phyloP scores from a whole-genome alignment of 2,113 vertebrate genomes.

The Procavia capensis region DNA sequence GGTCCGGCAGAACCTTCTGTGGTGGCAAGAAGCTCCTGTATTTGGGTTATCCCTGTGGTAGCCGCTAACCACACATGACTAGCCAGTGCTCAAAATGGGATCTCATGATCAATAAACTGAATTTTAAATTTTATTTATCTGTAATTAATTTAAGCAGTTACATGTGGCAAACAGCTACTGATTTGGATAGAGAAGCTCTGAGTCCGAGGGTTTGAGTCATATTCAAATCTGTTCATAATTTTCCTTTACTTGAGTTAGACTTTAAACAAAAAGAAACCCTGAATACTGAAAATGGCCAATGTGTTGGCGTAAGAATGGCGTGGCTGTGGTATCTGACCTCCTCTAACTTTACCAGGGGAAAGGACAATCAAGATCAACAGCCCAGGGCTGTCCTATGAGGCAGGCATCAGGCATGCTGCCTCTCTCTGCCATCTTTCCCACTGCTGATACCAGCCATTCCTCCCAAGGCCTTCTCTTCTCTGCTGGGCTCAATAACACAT shows the following conservation, averaged over 20 bases:
- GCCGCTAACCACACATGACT: neutral
- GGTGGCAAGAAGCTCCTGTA: neutral
- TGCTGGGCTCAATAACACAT: too few species aligned
- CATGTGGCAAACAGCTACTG: neutral
- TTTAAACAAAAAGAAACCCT: conserved; percentile 16
- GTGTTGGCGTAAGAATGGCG: too few species aligned
- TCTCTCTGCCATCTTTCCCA: too few species aligned
- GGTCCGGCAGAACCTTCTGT: neutral
- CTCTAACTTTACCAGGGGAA: too few species aligned
- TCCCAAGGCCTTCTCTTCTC: too few species aligned
- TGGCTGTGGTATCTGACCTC: too few species aligned
- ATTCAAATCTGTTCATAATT: neutral
- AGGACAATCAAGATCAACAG: too few species aligned
- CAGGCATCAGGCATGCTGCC: too few species aligned
- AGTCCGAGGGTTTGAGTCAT: neutral
- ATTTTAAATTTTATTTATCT: conserved; percentile 34
- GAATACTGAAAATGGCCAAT: neutral
- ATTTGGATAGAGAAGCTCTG: neutral
- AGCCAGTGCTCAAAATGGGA: neutral
- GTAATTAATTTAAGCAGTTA: conserved; percentile 10
- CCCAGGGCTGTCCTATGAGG: too few species aligned
- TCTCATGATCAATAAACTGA: neutral
- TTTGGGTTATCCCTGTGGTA: neutral
- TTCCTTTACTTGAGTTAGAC: conserved; percentile 28
- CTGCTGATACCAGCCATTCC: too few species aligned